Evolutionary conservation across 2,888 invertebrate genomes (phyloP).

Genomic region (Diarsia mendica): DNA sequence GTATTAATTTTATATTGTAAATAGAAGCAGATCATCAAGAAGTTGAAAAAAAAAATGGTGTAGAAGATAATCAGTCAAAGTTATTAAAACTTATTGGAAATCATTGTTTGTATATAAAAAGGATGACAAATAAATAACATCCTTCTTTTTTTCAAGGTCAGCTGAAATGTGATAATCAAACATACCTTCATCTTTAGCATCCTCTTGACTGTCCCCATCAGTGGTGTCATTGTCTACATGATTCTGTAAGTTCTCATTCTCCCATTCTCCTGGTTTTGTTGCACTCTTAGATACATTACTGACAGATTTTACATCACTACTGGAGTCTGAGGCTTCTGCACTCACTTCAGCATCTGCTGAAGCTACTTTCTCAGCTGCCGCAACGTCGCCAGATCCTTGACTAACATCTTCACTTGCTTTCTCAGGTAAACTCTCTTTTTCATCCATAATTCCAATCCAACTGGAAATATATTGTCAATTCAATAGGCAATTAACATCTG

Average conservation of each 20-base stretch:
- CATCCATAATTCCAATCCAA: slow-evolving; percentile 83
- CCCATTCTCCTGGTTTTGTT: slow-evolving; percentile 55
- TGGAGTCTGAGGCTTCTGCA: slow-evolving; percentile 16
- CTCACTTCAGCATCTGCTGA: background rate
- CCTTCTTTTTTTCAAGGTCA: background rate
- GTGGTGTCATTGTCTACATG: slow-evolving; percentile 78
- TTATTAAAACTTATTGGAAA: background rate
- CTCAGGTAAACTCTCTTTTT: slow-evolving; percentile 77
- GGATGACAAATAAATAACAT: background rate
- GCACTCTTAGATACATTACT: slow-evolving; percentile 55
- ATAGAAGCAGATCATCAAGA: no score
- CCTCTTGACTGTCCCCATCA: slow-evolving; percentile 66
- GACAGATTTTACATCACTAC: slow-evolving; percentile 59
- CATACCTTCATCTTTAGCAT: slow-evolving; percentile 68
- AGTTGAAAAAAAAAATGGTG: background rate
- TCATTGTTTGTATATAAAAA: background rate
- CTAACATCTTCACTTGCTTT: slow-evolving; percentile 68
- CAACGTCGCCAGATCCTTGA: slow-evolving; percentile 60
- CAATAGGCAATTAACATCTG: slow-evolving; percentile 77
- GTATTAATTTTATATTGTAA: background rate
- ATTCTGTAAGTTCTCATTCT: slow-evolving; percentile 78
- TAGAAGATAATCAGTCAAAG: background rate
- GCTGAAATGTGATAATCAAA: slow-evolving; percentile 16
- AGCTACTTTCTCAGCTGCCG: slow-evolving; percentile 41
- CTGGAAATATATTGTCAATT: slow-evolving; percentile 70